Percentiles rank a stretch among this genome's conserved stretches.
Conservation (phyloP, 2,113 vertebrate genomes). For the Dicerorhinus sumatrensis region DNA sequence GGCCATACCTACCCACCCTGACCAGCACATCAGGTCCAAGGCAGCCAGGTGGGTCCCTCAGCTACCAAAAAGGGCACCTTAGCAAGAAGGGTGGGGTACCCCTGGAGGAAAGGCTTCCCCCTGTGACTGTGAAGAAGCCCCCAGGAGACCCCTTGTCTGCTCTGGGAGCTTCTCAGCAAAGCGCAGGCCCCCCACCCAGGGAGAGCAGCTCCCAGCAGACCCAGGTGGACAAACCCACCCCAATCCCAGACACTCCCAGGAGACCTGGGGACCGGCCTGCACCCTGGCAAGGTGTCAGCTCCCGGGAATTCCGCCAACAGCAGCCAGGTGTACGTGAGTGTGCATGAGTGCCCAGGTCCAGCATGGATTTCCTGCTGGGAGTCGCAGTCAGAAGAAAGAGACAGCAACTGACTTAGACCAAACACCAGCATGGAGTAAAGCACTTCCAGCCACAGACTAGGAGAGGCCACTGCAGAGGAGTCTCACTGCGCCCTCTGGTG, state of each 20-base stretch:
- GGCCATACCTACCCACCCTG: accelerated
- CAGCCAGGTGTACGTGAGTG: background rate
- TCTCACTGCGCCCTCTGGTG: background rate
- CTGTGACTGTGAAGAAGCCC: background rate
- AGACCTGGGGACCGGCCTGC: background rate
- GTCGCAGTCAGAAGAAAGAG: too few relatives aligned
- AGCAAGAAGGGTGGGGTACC: background rate
- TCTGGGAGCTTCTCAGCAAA: background rate
- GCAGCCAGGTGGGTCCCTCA: accelerated
- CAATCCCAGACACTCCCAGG: background rate
- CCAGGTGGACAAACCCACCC: background rate
- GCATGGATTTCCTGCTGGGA: background rate
- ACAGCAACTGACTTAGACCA: background rate
- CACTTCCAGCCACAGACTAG: too few relatives aligned
- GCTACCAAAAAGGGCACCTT: background rate
- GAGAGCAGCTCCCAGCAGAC: background rate
- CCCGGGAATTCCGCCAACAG: background rate
- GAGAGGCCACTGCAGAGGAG: background rate
- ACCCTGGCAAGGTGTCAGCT: background rate
- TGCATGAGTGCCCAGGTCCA: background rate
- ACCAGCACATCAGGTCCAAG: too few relatives aligned
- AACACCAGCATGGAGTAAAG: accelerated
- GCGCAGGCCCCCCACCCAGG: background rate
- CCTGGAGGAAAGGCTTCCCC: background rate
- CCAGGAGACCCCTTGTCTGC: background rate